Evolutionary conservation across 2,888 invertebrate species (phyloP).

Genomic region (Clostera curtula): DNA sequence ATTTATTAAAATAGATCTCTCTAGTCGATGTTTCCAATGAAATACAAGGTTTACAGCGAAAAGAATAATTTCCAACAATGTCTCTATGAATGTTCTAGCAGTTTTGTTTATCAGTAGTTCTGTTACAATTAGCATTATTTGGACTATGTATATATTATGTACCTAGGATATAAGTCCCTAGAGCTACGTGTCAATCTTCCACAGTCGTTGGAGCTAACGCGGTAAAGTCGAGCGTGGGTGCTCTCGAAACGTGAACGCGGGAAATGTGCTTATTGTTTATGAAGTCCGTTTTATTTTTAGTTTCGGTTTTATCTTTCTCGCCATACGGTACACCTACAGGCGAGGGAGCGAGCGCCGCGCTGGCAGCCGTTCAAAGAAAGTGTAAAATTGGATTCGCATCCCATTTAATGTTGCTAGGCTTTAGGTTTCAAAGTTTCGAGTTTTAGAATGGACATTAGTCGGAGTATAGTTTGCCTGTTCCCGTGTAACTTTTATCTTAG

Average conservation of each 20-base stretch:
- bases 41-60: no score
- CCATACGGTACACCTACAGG: slow-evolving; percentile 62
- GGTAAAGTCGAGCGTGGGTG: slow-evolving; percentile 38
- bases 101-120: no score
- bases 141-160: no score
- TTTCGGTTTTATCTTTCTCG: slow-evolving; percentile 61
- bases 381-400: slow-evolving; percentile 61
- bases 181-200: no score
- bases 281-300: slow-evolving; percentile 59
- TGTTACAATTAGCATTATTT: no score
- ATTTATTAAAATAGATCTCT: slow-evolving; percentile 17
- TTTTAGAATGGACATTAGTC: no score
- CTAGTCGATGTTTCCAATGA: slow-evolving; percentile 6
- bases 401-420: slow-evolving; percentile 37
- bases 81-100: no score
- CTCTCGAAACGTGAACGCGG: slow-evolving; percentile 29
- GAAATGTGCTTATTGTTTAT: slow-evolving; percentile 65
- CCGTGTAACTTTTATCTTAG: no score
- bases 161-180: no score
- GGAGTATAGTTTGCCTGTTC: no score
- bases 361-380: slow-evolving; percentile 66
- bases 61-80: no score
- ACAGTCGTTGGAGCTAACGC: slow-evolving; percentile 27
- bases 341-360: slow-evolving; percentile 25
- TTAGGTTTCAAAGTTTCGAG: slow-evolving; percentile 29